Base-by-base conservation (phyloP, 1,140 invertebrate species). In the Micrasema minimum region DNA sequence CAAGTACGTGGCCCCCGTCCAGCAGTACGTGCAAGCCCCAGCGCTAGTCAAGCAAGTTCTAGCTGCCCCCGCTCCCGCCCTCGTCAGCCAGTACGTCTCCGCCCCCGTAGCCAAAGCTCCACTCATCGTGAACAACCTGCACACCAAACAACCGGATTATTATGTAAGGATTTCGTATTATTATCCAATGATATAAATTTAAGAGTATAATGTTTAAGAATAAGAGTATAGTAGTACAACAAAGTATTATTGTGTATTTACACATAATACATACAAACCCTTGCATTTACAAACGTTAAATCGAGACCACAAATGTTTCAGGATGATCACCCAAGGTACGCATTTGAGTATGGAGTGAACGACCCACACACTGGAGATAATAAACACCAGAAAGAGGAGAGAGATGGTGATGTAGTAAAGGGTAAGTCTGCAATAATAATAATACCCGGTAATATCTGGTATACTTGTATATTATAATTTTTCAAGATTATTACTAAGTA, bases 301-400 rank as follows among this genome's bases (percentile, higher is more conserved):
- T 31, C 26, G 26, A 31, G 43, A 31, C 3, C 26, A 31, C 7
- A 31, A 31, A 31, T 31, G 7, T 69, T 71, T 48, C 76, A 88
- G 86, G 88, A 91, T 79, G 83, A 88, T 37, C 85, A 90, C 81
- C 90, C 90, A 6, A 85, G 88, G 43, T 92, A 92, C 77, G 88
- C 88, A 46, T 92, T 89, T 78, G 90, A 90, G 76, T 93, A 93
- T 80, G 85, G 83, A 71, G 89, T 92, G 0, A 88, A 91, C 66
- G 91, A 93, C 80, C 87, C 88, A 48, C 87, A 89, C 78, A 92
- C 88, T 11, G 90, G 92, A 71, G 89, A 91, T 75, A 86, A 89
- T 55, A 90, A 91, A 76, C 87, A 89, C 74, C 89, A 90, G 74
- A 87, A 89, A 69, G 89, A 91, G 77, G 85, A 88, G 72, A 83